These are phyloP conservation scores for Blennius ocellaris DNA, from an alignment of 2,113 vertebrate genomes.

Conservation along the genomic window DNA sequence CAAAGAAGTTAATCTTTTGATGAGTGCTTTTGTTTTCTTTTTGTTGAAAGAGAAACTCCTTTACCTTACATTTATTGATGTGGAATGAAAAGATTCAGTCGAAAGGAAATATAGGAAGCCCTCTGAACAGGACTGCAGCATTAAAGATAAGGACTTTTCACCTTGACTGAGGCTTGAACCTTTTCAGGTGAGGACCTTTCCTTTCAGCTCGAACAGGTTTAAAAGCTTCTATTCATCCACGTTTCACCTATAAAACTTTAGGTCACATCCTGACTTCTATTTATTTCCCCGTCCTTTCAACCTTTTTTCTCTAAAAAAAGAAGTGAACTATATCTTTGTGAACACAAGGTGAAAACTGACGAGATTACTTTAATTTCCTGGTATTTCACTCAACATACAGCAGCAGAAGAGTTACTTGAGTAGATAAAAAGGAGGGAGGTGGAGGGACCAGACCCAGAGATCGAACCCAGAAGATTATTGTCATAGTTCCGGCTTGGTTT, in stretches of 20 bases:
- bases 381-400: background rate
- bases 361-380: background rate
- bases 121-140: background rate
- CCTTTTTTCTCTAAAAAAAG: background rate
- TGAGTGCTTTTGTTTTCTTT: too few species aligned
- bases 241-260: background rate
- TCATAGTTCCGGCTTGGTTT: too few species aligned
- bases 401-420: background rate
- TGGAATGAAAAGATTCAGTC: background rate
- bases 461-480: too few species aligned
- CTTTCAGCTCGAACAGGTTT: background rate
- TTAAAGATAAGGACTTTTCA: background rate
- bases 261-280: background rate
- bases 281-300: too few species aligned
- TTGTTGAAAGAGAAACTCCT: background rate
- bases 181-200: background rate
- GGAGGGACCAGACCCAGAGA: too few species aligned
- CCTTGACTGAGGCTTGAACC: background rate
- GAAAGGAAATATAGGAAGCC: background rate
- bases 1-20: too few species aligned
- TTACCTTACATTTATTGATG: background rate
- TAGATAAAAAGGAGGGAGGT: too few species aligned
- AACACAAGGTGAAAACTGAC: background rate
- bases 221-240: background rate
- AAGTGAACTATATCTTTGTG: background rate